phyloP scores from a whole-genome alignment of 2,888 invertebrate genomes.

The Trissoscelio sp. region DNA sequence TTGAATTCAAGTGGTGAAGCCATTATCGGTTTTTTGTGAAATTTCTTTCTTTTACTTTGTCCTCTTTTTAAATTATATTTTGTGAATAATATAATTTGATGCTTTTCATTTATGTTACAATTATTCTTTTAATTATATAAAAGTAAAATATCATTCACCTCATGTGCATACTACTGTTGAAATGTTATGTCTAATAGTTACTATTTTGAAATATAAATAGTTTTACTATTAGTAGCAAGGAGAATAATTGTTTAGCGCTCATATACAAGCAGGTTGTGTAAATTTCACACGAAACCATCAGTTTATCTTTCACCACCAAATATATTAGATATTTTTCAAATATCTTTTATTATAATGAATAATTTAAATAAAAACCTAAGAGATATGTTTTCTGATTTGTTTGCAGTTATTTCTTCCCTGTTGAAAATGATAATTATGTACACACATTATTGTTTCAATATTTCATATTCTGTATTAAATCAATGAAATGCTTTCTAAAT shows the following conservation, averaged over 20 bases:
- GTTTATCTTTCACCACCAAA: slow-evolving; percentile 18
- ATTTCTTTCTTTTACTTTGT: slow-evolving; percentile 4
- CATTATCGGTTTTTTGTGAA: slow-evolving; percentile 29
- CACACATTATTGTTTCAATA: background rate
- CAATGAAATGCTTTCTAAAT: no score
- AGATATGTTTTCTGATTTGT: slow-evolving; percentile 4
- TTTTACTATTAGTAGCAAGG: slow-evolving; percentile 49
- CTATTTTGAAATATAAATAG: slow-evolving; percentile 69
- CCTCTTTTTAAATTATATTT: background rate
- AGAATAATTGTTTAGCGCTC: background rate
- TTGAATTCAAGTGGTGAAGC: slow-evolving; percentile 19
- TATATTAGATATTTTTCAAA: slow-evolving; percentile 24
- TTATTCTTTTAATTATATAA: no score
- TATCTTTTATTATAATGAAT: slow-evolving; percentile 7
- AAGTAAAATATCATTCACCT: no score
- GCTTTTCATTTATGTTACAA: background rate
- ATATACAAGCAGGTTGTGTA: background rate
- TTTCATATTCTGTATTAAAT: no score
- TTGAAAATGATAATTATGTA: slow-evolving; percentile 28
- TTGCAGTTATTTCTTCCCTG: slow-evolving; percentile 32
- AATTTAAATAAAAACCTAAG: slow-evolving; percentile 15
- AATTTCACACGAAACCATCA: slow-evolving; percentile 46
- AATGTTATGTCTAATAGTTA: slow-evolving; percentile 55
- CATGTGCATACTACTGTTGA: background rate
- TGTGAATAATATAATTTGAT: background rate